These are phyloP conservation scores for Pteruthius melanotis DNA, from an alignment of 2,113 vertebrate species.

Conservation along the genomic window DNA sequence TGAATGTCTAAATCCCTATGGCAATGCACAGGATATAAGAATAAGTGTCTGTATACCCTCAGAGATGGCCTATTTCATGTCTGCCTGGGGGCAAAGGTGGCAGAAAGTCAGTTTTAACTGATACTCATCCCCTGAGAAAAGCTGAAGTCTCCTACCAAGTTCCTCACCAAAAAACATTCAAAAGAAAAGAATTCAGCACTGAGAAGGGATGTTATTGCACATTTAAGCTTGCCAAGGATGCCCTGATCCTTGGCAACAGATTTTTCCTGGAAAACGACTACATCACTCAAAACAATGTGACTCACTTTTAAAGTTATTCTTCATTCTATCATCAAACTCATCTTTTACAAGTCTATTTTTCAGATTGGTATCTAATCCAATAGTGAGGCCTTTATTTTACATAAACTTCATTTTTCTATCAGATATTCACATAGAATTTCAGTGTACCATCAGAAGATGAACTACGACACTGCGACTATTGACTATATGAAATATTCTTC, in stretches of 20 bases:
- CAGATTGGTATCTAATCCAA: not conserved
- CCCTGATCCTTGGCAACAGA: not conserved
- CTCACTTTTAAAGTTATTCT: not conserved
- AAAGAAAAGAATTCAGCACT: not conserved
- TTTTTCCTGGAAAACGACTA: slow-evolving; percentile 21
- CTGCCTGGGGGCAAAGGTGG: not conserved
- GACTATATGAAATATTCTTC: not conserved
- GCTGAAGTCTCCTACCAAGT: not conserved
- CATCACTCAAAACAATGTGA: not conserved
- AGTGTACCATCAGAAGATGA: not conserved
- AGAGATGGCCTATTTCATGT: not conserved
- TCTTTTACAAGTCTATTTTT: not conserved
- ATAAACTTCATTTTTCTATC: not conserved
- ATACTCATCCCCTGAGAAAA: not conserved
- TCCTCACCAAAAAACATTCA: not conserved
- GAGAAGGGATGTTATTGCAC: not conserved
- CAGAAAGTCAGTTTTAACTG: not conserved
- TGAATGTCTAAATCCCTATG: not conserved
- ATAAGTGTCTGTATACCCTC: not conserved
- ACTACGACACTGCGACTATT: not conserved
- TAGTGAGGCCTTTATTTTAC: not conserved
- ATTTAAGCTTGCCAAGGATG: not conserved
- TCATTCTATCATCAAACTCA: not conserved
- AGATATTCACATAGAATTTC: not conserved
- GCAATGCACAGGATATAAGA: not conserved